Conservation (phyloP, 1,140 invertebrate genomes). For the Lordiphosa stackelbergi region DNA sequence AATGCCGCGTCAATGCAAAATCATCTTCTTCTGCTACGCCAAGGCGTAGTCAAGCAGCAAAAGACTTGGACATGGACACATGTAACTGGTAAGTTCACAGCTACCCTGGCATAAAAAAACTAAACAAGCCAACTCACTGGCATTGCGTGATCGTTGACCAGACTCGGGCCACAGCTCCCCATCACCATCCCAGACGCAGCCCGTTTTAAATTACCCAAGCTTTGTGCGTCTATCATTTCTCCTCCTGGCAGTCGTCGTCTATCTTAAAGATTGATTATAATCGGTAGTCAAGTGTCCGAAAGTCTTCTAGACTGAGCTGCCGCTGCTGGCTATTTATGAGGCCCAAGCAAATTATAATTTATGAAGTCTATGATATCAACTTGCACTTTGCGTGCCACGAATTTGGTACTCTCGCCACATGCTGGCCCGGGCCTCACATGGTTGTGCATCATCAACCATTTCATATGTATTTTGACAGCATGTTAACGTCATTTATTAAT, state of each 20-base stretch:
- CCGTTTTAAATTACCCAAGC: slow-evolving; percentile 56
- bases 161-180: neutral
- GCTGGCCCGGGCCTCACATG: slow-evolving; percentile 45
- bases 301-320: slow-evolving; percentile 8
- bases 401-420: slow-evolving; percentile 39
- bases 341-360: slow-evolving; percentile 68
- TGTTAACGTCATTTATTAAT: slow-evolving; percentile 75
- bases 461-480: slow-evolving; percentile 66
- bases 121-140: slow-evolving; percentile 21
- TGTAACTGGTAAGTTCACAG: slow-evolving; percentile 61
- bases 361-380: slow-evolving; percentile 57
- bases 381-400: slow-evolving; percentile 58
- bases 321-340: slow-evolving; percentile 41
- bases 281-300: slow-evolving; percentile 72
- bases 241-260: slow-evolving; percentile 50
- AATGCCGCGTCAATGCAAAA: slow-evolving; percentile 6
- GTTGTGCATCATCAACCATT: slow-evolving; percentile 62
- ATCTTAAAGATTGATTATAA: slow-evolving; percentile 75
- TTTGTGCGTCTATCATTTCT: slow-evolving; percentile 56
- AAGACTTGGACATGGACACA: slow-evolving; percentile 60
- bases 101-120: slow-evolving; percentile 20
- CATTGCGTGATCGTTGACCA: slow-evolving; percentile 59
- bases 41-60: slow-evolving; percentile 41
- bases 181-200: slow-evolving; percentile 14
- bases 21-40: slow-evolving; percentile 32